Evolutionary conservation across 1,140 invertebrate genomes (phyloP), one percentile per base, ranked within the genome.

Genomic region (Calephelis nemesis): DNA sequence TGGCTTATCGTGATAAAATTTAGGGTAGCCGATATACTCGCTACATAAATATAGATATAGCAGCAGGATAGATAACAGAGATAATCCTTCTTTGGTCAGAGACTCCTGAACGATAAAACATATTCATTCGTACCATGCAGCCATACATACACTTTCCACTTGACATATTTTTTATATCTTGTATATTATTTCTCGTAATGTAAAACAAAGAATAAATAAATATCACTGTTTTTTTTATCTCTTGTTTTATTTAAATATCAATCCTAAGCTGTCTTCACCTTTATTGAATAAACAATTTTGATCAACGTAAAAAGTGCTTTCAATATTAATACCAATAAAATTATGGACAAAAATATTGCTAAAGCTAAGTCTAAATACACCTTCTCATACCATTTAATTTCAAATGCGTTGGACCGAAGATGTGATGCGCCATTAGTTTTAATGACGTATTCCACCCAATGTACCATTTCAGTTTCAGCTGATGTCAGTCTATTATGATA

Each of bases 381-480:
- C 50, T 79, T 81, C 69, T 85, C 78, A 69, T 87, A 84, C 69
- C 74, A 74, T 5, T 75, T 74, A 42, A 78, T 47, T 8, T 69
- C 19, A 0, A 85, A 63, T 0, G 81, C 75, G 1, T 76, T 68
- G 0, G 86, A 85, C 8, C 76, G 70, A 8, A 88, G 68, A 54
- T 87, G 83, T 0, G 62, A 48, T 0, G 82, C 84, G 1, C 83
- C 86, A 5, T 73, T 70, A 1, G 84, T 85, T 40, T 72, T 65
- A 7, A 83, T 71, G 8, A 85, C 80, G 66, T 88, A 81, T 42
- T 83, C 75, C 5, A 81, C 70, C 76, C 81, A 83, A 62, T 82
- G 77, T 9, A 77, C 73, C 11, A 87, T 30, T 63, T 82, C 72
- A 50, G 74, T 70, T 6, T 70, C 69, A 0, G 83, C 83, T 8